Evolutionary conservation across 2,113 vertebrate species (phyloP).

Genomic region (Apus apus): DNA sequence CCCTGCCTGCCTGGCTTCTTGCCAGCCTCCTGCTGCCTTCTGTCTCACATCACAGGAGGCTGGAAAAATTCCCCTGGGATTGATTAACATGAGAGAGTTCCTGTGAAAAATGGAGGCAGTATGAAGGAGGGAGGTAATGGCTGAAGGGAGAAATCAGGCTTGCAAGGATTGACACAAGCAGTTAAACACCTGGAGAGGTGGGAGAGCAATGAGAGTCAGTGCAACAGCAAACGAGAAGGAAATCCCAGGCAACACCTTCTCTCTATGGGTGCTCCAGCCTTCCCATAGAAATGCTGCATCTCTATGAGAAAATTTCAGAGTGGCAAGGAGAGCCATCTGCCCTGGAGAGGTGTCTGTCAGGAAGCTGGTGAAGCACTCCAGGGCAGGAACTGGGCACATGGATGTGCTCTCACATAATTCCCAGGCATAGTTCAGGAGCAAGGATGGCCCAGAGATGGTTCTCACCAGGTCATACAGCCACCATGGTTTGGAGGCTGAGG

Average conservation of each 20-base stretch:
- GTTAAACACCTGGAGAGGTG: neutral
- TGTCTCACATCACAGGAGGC: neutral
- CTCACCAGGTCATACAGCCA: neutral
- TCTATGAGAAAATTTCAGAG: neutral
- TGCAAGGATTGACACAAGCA: neutral
- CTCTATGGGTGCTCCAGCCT: neutral
- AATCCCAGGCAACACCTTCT: neutral
- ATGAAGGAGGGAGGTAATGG: neutral
- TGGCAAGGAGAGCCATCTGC: neutral
- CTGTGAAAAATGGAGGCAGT: neutral
- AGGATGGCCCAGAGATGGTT: neutral
- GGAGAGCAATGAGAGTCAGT: neutral
- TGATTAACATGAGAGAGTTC: slow-evolving; percentile 6
- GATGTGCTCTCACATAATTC: neutral
- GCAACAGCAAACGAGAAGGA: neutral
- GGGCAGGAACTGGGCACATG: neutral
- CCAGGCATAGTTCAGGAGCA: neutral
- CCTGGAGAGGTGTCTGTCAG: neutral
- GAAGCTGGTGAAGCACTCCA: neutral
- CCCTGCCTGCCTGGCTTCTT: neutral
- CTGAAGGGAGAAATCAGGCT: neutral
- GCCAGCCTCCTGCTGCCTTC: slow-evolving; percentile 17
- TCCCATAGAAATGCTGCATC: neutral
- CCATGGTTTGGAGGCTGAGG: neutral
- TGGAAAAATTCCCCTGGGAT: neutral